Base-by-base conservation (phyloP, 2,888 invertebrate genomes). In the Conchocele bisecta region DNA sequence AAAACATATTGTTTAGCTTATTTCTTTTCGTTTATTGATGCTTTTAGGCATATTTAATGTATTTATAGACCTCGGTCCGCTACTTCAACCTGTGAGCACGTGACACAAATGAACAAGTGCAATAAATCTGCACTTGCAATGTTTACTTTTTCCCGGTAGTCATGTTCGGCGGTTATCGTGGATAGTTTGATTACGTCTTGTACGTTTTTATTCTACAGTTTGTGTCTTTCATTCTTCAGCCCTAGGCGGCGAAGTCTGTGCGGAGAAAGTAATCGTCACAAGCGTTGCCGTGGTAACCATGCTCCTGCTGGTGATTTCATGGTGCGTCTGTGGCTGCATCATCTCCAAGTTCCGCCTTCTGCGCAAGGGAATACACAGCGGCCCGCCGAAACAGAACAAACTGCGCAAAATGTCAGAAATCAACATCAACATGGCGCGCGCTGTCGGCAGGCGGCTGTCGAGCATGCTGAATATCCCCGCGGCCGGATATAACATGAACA, bases 401-500 rank as follows among this genome's bases (percentile, higher is more conserved):
- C 37, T n/a, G 37, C 37, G n/a, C 11, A n/a, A 35, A 35, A 35
- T 77, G 48, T 70, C 72, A 1, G 77, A 79, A 22, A 66, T 46
- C 28, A 71, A 69, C 24, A 59, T 79, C 11, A 67, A 68, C 50
- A 69, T 79, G 37, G 79, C 82, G 9, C 67, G 70, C 3, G 67
- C 74, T 15, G 79, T 79, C 6, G 82, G 82, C 7, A 42, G 82
- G 35, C 57, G 82, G 11, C 51, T 82, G 17, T 79, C 82, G 1
- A 69, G 64, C 22, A 75, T 82, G 50, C 66, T 82, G 3, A 79
- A 79, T 33, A 20, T 78, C 4, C 82, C 79, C 0, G 51, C 70
- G 2, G 39, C 59, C 1, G 77, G 79, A 0, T 82, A 82, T 59
- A 57, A 76, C 56, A 24, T 82, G 15, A 69, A 50, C 13, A 68